Base-by-base conservation (phyloP, 1,140 invertebrate species). In the Agrilus planipennis region DNA sequence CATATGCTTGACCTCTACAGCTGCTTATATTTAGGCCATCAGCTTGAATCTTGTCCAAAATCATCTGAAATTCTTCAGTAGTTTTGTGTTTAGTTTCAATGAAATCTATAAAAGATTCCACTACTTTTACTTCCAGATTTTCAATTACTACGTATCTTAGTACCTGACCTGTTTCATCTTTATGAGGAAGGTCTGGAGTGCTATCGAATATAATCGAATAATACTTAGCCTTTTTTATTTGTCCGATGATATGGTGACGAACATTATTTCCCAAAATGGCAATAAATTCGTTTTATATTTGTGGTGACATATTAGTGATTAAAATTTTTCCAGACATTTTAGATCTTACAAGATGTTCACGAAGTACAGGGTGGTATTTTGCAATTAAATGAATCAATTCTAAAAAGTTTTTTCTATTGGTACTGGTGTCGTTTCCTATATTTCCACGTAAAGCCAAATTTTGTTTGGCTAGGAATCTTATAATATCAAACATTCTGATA, bases 1-100 rank as follows among this genome's bases (percentile, higher is more conserved):
- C 58, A 44, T 62, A 64, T 5, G 53, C 50, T 44, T 63, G 60
- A 6, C 53, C 51, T 29, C 53, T 40, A 27, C 27, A 45, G 21
- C 41, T 41, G 19, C 4, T 42, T 5, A 17, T 34, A 5, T 7
- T 18, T 12, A 41, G 18, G 6, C 15, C 30, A 34, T 7, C 11
- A 22, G 39, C 12, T 21, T 30, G 34, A 30, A 45, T 47, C 30
- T 47, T 42, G 23, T 44, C 19, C 21, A 49, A 37, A 41, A 49
- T 49, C 23, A 44, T 36, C 11, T 42, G 12, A 17, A 47, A 36
- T 39, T 41, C 41, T 22, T 34, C 30, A 41, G 45, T 41, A 30
- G 39, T 43, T 47, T 49, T 49, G 32, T 31, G 38, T 44, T 47
- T 41, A 11, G 41, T 39, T 29, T 23, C 39, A 12, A 49, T 34